Evolutionary conservation across 2,797 vertebrate genomes (phyloP), one percentile per base, ranked within the genome.

Genomic region (Notolabrus celidotus): DNA sequence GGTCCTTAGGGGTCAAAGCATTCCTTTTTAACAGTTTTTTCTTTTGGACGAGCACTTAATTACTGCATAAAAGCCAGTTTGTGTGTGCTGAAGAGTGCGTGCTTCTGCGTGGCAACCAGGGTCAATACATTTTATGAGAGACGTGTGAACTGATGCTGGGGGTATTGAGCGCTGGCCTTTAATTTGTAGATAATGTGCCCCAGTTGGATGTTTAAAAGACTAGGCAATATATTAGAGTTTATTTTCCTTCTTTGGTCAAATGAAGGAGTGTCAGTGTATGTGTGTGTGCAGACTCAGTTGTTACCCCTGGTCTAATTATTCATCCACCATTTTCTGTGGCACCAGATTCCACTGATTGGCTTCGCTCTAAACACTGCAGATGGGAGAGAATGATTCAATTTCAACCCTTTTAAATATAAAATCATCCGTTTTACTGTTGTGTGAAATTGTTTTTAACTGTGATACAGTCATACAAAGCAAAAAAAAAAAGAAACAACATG

Each of bases 241-340:
- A 36, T 84, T 84, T 46, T 23, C 20, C 12, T 86, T 60, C 62
- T 79, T 52, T 69, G 45, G 25, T 53, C 49, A 71, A 61, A 77
- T 58, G 69, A 41, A 65, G 74, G 60, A 70, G 57, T 60, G 73
- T 49, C 85, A 75, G 74, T 72, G 79, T 67, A 22, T 25, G 5
- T 10, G 42, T 20, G 42, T 20, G 45, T 87, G 85, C 87, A 88
- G 71, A 80, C 84, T 86, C 88, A 77, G 87, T 90, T 92, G 87
- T 91, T 93, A 93, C 85, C 77, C 79, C 71, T 89, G 87, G 70
- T 93, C 91, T 93, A 94, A 94, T 94, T 94, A 95, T 94, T 91
- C 90, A 91, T 89, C 94, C 93, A 92, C 93, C 94, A 95, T 95
- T 95, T 95, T 95, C 93, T 94, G 77, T 92, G 92, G 91, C 92